These are phyloP conservation scores for Drosophila cracens DNA, from an alignment of 2,888 invertebrate genomes.

Conservation along the genomic window DNA sequence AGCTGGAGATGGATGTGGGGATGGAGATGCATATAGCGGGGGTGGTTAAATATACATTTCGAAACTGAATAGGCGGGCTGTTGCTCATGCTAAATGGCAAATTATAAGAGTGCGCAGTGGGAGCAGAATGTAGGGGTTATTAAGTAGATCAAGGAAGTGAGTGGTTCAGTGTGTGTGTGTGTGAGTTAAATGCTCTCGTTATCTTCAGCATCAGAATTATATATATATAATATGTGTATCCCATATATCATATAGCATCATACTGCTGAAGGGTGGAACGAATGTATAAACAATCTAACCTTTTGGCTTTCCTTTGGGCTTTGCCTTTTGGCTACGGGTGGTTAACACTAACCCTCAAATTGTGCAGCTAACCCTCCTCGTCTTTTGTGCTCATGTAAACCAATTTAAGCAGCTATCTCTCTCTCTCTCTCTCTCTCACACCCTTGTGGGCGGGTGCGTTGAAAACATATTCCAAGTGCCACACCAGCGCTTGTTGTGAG, in stretches of 20 bases:
- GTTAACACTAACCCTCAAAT: slow-evolving; percentile 58
- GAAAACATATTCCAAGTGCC: slow-evolving; percentile 70
- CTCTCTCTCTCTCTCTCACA: neutral
- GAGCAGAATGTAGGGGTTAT: slow-evolving; percentile 44
- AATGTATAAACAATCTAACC: slow-evolving; percentile 46
- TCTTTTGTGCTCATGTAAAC: slow-evolving; percentile 47
- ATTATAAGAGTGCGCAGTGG: slow-evolving; percentile 46
- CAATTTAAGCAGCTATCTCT: slow-evolving; percentile 58
- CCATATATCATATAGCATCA: slow-evolving; percentile 57
- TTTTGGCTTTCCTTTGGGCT: slow-evolving; percentile 25
- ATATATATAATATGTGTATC: slow-evolving; percentile 7
- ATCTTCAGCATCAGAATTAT: slow-evolving; percentile 56
- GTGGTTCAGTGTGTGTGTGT: slow-evolving; percentile 33
- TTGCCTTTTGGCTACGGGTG: slow-evolving; percentile 70
- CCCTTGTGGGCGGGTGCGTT: slow-evolving; percentile 17
- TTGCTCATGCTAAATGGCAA: slow-evolving; percentile 54
- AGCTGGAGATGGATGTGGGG: slow-evolving; percentile 1
- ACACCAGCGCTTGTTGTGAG: slow-evolving; percentile 37
- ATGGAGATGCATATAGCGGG: slow-evolving; percentile 7
- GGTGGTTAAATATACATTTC: slow-evolving; percentile 30
- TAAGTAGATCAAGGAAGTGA: slow-evolving; percentile 34
- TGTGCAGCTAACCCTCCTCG: slow-evolving; percentile 25
- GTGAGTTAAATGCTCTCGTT: slow-evolving; percentile 62
- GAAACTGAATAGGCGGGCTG: slow-evolving; percentile 51
- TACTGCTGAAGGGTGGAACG: slow-evolving; percentile 60